Evolutionary conservation across 2,888 invertebrate species (phyloP).

Genomic region (Drosophila aldrichi): DNA sequence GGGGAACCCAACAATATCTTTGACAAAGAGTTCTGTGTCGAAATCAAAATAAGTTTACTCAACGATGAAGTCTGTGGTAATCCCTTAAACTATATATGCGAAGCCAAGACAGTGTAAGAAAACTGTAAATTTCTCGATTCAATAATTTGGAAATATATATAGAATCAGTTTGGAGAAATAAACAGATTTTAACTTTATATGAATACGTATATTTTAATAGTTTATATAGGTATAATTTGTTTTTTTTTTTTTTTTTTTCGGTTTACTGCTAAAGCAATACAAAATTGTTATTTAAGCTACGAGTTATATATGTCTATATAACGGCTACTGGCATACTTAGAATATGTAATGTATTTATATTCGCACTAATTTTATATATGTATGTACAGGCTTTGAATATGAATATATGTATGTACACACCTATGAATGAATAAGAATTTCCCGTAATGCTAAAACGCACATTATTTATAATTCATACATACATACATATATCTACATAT

Average conservation of each 20-base stretch:
- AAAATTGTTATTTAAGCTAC: conserved; percentile 60
- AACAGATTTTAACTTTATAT: conserved; percentile 14
- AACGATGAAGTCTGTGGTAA: background rate
- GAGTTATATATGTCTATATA: conserved; percentile 36
- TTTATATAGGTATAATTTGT: conserved; percentile 42
- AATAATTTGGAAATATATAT: background rate
- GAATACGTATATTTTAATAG: conserved; percentile 43
- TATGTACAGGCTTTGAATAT: conserved; percentile 57
- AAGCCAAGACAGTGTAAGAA: conserved; percentile 6
- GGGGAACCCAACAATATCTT: conserved; percentile 18
- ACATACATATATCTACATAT: background rate
- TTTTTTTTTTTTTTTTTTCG: conserved; percentile 10
- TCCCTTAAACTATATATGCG: background rate
- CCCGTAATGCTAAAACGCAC: conserved; percentile 73
- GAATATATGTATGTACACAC: conserved; percentile 34
- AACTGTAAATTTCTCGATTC: background rate
- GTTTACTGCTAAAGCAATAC: conserved; percentile 68
- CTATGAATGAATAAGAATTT: conserved; percentile 13
- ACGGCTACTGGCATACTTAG: conserved; percentile 56
- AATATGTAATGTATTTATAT: conserved; percentile 31
- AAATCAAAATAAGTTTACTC: background rate
- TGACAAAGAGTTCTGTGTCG: conserved; percentile 9
- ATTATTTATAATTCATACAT: conserved; percentile 20
- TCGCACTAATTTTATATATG: conserved; percentile 42
- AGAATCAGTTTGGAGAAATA: background rate